A percentile compares a stretch with the other conserved stretches of the same genome.
Conservation (phyloP, 1,140 invertebrate species). For the Contarinia nasturtii region DNA sequence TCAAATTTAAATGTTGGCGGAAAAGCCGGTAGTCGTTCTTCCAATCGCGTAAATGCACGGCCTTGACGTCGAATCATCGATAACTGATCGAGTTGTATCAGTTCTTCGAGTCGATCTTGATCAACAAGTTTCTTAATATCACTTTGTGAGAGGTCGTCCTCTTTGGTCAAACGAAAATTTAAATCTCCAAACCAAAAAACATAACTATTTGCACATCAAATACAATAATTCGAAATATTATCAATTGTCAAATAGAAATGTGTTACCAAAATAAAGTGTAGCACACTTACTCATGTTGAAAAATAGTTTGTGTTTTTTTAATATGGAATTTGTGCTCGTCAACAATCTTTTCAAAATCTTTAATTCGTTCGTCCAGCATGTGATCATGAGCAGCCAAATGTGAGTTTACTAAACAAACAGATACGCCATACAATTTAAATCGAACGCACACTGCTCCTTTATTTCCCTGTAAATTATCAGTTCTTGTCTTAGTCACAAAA, state of each 20-base stretch:
- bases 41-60: constrained; percentile 63
- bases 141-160: constrained; percentile 31
- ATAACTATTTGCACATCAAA: constrained; percentile 41
- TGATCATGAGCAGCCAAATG: constrained; percentile 80
- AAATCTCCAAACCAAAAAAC: constrained; percentile 91
- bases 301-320: constrained; percentile 55
- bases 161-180: constrained; percentile 67
- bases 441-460: constrained; percentile 82
- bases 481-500: too few relatives aligned
- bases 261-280: neutral
- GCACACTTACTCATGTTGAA: constrained; percentile 68
- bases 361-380: constrained; percentile 54
- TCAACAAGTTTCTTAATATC: constrained; percentile 46
- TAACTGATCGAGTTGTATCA: constrained; percentile 59
- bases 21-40: constrained; percentile 52
- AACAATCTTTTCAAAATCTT: constrained; percentile 71
- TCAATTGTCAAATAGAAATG: neutral
- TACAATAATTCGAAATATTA: neutral
- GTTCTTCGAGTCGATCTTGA: constrained; percentile 37
- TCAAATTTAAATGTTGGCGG: constrained; percentile 81
- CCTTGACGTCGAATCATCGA: constrained; percentile 40
- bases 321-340: constrained; percentile 50
- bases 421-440: constrained; percentile 68
- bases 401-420: constrained; percentile 69
- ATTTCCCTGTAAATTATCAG: constrained; percentile 54